Evolutionary conservation across 2,797 vertebrate species (phyloP).

Genomic region (Notamacropus eugenii): DNA sequence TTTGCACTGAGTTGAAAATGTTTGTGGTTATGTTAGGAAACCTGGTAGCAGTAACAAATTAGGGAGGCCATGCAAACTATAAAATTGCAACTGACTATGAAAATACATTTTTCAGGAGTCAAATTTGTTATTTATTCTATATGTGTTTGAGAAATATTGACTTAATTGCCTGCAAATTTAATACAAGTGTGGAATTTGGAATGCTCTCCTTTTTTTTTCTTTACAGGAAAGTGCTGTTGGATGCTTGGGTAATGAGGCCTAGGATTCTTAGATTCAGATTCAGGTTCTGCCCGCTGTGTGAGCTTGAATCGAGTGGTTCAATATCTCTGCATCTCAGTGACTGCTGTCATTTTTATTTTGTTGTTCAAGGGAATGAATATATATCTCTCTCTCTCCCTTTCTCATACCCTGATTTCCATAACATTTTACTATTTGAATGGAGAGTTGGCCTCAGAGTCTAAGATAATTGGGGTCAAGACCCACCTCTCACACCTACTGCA

Average conservation of each 20-base stretch:
- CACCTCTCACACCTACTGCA: not conserved
- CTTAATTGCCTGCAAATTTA: not conserved
- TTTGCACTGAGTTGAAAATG: constrained; percentile 52
- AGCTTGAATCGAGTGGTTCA: rapidly evolving
- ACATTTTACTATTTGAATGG: not conserved
- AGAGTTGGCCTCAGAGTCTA: not conserved
- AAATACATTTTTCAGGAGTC: constrained; percentile 42
- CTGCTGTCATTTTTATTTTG: not conserved
- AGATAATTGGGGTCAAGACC: not conserved
- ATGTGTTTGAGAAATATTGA: not conserved
- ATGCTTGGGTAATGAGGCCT: not conserved
- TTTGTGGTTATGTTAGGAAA: constrained; percentile 62
- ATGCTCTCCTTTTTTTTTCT: not conserved
- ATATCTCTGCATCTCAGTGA: not conserved
- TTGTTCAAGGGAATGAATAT: constrained; percentile 34
- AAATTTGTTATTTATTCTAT: not conserved
- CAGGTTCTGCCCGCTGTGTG: not conserved
- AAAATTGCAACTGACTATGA: not conserved
- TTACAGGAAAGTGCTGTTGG: not conserved
- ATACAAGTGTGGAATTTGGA: no score
- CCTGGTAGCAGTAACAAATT: constrained; percentile 25
- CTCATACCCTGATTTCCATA: not conserved
- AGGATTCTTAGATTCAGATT: not conserved
- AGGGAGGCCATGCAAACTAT: not conserved
- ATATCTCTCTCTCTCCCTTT: not conserved